Percentiles rank a stretch among this genome's conserved stretches.
Conservation (phyloP, 2,797 vertebrate genomes). For the Glossophaga mutica region DNA sequence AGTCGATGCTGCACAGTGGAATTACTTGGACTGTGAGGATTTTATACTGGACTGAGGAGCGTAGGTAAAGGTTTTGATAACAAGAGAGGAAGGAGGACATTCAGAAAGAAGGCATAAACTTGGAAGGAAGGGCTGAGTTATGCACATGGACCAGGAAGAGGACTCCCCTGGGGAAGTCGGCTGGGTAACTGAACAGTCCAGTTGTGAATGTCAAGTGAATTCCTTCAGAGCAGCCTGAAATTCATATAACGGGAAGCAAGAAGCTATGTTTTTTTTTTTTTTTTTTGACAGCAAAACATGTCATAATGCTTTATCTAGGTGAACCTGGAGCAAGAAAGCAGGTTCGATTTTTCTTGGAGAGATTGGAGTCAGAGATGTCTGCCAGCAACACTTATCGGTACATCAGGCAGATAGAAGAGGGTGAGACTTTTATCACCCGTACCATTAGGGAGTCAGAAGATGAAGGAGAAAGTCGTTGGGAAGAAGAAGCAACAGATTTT, state of each 20-base stretch:
- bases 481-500: neutral
- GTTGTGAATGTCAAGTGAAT: neutral
- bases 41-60: neutral
- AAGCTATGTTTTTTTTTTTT: neutral
- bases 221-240: neutral
- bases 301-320: neutral
- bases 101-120: neutral
- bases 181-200: neutral
- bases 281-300: neutral
- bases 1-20: neutral
- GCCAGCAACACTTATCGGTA: neutral
- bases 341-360: neutral
- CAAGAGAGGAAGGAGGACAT: neutral
- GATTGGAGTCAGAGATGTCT: neutral
- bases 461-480: neutral
- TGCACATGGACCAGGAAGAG: neutral
- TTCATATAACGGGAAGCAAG: neutral
- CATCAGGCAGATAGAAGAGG: neutral
- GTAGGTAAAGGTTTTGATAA: neutral
- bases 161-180: neutral
- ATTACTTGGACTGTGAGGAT: neutral
- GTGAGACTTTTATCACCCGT: neutral
- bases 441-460: neutral
- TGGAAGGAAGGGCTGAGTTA: neutral
- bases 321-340: neutral